Conservation (phyloP, 2,888 invertebrate species). For the Pseudolycoriella hygida region DNA sequence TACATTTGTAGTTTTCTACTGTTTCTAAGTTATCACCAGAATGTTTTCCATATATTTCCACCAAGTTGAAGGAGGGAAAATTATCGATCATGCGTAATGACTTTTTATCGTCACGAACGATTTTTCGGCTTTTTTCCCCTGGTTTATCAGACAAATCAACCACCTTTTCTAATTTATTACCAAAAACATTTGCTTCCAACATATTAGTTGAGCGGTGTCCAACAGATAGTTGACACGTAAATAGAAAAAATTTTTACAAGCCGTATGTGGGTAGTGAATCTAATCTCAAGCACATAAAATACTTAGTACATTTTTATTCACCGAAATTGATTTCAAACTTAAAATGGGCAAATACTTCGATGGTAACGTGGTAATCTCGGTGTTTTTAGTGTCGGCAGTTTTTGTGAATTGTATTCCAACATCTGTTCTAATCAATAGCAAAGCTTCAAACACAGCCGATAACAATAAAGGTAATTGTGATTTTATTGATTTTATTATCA, state of each 20-base stretch:
- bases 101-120: too few species aligned
- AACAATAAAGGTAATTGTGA: too few species aligned
- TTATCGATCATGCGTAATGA: background rate
- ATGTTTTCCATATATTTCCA: too few species aligned
- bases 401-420: slow-evolving; percentile 24
- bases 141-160: too few species aligned
- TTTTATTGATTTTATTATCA: too few species aligned
- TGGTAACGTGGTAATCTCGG: background rate
- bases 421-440: slow-evolving; percentile 20
- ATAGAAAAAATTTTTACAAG: background rate
- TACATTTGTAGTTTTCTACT: too few species aligned
- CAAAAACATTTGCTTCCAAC: background rate
- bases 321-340: background rate
- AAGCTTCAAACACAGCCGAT: slow-evolving; percentile 8
- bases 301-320: background rate
- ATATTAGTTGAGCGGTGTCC: background rate
- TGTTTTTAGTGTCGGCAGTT: slow-evolving; percentile 17
- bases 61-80: background rate
- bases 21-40: too few species aligned
- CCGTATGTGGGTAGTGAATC: background rate
- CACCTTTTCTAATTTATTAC: background rate
- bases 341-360: background rate
- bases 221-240: background rate
- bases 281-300: too few species aligned
- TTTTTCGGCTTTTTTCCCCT: too few species aligned